Conservation (phyloP, 2,797 vertebrate species). For the Discoglossus pictus region DNA sequence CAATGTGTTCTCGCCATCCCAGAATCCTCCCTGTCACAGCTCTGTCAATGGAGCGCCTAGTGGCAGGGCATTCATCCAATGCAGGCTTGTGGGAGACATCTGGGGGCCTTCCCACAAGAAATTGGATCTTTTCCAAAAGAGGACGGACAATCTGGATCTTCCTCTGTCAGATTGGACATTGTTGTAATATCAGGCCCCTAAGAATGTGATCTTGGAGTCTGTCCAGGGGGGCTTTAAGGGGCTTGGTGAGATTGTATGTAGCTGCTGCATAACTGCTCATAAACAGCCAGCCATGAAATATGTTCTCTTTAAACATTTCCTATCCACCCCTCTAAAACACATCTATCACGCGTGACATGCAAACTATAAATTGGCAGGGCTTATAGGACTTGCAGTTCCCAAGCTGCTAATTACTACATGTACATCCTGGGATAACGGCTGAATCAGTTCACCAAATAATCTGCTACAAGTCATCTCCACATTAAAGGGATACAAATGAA, state of each 20-base stretch:
- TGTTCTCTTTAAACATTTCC: neutral
- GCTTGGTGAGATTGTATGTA: no score
- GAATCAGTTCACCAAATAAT: neutral
- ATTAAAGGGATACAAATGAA: no score
- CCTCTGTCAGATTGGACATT: neutral
- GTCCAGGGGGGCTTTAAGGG: slow-evolving; percentile 7
- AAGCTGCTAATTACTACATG: slow-evolving; percentile 2
- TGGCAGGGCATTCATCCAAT: slow-evolving; percentile 13
- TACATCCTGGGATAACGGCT: slow-evolving; percentile 8
- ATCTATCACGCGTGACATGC: slow-evolving; percentile 23
- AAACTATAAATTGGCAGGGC: slow-evolving; percentile 8
- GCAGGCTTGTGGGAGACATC: slow-evolving; percentile 8
- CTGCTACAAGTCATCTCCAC: no score
- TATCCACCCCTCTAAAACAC: slow-evolving; percentile 6
- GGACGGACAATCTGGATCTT: slow-evolving; percentile 5
- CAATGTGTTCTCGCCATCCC: neutral
- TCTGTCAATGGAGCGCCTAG: slow-evolving; percentile 17
- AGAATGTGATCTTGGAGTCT: slow-evolving; percentile 8
- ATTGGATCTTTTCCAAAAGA: slow-evolving; percentile 1
- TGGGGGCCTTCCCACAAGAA: slow-evolving; percentile 22
- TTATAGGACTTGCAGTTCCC: slow-evolving; percentile 12
- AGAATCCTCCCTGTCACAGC: neutral
- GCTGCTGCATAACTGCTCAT: no score
- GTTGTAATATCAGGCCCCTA: neutral
- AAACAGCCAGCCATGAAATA: no score